These are phyloP conservation scores for Pogona vitticeps DNA, from an alignment of 2,113 vertebrate species.

Conservation along the genomic window DNA sequence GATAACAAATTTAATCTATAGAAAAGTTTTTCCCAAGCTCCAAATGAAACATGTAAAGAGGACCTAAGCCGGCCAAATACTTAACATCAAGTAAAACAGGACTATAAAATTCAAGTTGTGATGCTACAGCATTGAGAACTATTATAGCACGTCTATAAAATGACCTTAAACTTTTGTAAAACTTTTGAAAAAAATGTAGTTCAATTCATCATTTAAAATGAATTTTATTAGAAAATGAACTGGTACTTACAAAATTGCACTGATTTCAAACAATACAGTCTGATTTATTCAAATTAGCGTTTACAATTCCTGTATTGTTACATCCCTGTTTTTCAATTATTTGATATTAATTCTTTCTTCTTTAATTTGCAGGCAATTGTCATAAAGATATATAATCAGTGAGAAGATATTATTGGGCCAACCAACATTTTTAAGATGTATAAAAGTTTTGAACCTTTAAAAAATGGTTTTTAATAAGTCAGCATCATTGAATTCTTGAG, in stretches of 20 bases:
- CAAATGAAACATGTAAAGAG: background rate
- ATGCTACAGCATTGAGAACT: background rate
- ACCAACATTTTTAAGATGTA: background rate
- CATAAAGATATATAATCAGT: background rate
- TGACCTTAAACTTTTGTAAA: background rate
- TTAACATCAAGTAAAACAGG: background rate
- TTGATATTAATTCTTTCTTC: constrained; percentile 2
- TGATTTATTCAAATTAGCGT: background rate
- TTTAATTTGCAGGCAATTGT: background rate
- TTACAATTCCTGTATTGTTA: constrained; percentile 5
- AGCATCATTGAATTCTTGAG: background rate
- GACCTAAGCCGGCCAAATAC: background rate
- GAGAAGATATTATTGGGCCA: background rate
- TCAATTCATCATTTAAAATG: background rate
- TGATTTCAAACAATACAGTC: background rate
- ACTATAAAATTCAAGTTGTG: background rate
- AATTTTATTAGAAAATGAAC: background rate
- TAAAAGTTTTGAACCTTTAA: background rate
- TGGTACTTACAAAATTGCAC: background rate
- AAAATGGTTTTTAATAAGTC: background rate
- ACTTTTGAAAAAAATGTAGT: background rate
- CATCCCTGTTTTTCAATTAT: background rate
- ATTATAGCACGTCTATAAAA: background rate
- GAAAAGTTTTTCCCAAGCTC: background rate
- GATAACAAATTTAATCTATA: background rate